These are phyloP conservation scores for Euwallacea fornicatus DNA, from an alignment of 1,140 invertebrate genomes.

Conservation along the genomic window DNA sequence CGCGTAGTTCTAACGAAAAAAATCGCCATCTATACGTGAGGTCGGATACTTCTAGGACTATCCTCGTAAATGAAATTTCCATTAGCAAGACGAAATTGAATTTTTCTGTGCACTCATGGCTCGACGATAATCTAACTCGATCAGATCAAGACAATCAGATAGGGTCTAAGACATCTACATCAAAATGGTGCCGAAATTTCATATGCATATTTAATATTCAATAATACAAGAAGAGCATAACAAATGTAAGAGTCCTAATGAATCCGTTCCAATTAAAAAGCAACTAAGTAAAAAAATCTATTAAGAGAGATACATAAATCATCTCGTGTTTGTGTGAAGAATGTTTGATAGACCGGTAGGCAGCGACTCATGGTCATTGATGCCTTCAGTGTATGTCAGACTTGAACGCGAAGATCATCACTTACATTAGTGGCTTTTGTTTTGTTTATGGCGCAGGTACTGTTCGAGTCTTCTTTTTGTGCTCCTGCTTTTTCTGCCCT, in stretches of 20 bases:
- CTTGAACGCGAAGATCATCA: slow-evolving; percentile 26
- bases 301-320: slow-evolving; percentile 33
- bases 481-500: not conserved
- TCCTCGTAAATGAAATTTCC: too few relatives aligned
- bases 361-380: slow-evolving; percentile 32
- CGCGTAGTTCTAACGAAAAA: too few relatives aligned
- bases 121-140: not conserved
- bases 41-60: too few relatives aligned
- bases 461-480: slow-evolving; percentile 1
- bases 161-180: not conserved
- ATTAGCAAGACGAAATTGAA: too few relatives aligned
- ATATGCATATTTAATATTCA: slow-evolving; percentile 25
- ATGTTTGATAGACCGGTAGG: slow-evolving; percentile 29
- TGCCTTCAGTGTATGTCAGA: slow-evolving; percentile 35
- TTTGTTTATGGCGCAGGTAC: slow-evolving; percentile 17
- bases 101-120: not conserved
- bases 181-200: slow-evolving; percentile 22
- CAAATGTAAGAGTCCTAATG: slow-evolving; percentile 23
- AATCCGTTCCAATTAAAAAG: slow-evolving; percentile 30
- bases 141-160: too few relatives aligned
- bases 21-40: too few relatives aligned
- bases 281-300: slow-evolving; percentile 36
- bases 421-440: slow-evolving; percentile 31
- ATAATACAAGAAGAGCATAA: slow-evolving; percentile 13
- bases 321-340: slow-evolving; percentile 32